These are phyloP conservation scores for Psophia crepitans DNA, from an alignment of 2,113 vertebrate genomes.

Conservation along the genomic window DNA sequence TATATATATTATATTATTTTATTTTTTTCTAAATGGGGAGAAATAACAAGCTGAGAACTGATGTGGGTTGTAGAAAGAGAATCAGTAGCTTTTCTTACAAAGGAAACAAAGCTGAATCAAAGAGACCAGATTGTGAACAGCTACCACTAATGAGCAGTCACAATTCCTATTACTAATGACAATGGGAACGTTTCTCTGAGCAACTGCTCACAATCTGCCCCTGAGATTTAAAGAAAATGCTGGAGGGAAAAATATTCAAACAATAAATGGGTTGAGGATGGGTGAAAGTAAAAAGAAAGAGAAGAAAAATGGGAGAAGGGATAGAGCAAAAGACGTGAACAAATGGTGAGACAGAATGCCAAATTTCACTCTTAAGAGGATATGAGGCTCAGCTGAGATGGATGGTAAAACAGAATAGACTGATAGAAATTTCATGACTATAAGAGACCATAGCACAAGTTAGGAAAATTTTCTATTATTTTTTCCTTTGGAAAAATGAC, in stretches of 20 bases:
- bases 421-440: neutral
- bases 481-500: neutral
- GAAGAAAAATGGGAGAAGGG: neutral
- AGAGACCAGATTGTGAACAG: neutral
- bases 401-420: neutral
- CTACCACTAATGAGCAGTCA: neutral
- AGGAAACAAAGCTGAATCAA: neutral
- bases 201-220: neutral
- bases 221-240: neutral
- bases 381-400: neutral
- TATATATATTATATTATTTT: too few species aligned
- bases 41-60: neutral
- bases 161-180: neutral
- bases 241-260: neutral
- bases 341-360: neutral
- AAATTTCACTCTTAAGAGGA: neutral
- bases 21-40: neutral
- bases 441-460: neutral
- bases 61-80: neutral
- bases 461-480: neutral
- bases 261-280: neutral
- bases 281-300: neutral
- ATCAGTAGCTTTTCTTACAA: neutral
- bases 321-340: neutral
- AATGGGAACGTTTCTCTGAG: neutral